Conservation (phyloP, 2,888 invertebrate genomes). For the Rotaria macrura region DNA sequence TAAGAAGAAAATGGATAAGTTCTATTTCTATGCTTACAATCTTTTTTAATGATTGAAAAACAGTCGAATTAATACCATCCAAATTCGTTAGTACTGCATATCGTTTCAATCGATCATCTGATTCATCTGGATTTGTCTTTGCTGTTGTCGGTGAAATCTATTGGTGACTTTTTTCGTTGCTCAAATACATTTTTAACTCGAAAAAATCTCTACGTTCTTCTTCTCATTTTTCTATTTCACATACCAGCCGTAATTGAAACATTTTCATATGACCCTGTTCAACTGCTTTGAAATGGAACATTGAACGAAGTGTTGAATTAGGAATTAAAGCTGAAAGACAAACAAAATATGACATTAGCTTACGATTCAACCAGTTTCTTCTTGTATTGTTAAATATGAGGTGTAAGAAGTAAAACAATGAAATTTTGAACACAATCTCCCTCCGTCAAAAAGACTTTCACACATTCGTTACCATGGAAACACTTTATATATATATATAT, state of each 20-base stretch:
- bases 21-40: background rate
- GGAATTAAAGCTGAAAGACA: slow-evolving; percentile 21
- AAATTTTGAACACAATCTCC: too few species aligned
- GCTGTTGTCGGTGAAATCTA: background rate
- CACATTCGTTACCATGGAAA: too few species aligned
- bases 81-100: background rate
- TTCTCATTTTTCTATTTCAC: background rate
- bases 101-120: background rate
- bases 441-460: too few species aligned
- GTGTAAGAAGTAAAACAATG: background rate
- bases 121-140: background rate
- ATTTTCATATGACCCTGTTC: background rate
- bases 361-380: too few species aligned
- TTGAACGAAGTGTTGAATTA: slow-evolving; percentile 25
- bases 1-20: background rate
- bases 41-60: background rate
- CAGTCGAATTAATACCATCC: background rate
- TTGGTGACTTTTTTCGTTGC: background rate
- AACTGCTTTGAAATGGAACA: slow-evolving; percentile 22
- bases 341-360: too few species aligned
- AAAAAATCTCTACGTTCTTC: background rate
- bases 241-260: background rate
- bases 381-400: background rate
- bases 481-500: too few species aligned
- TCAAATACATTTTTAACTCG: background rate